Evolutionary conservation across 2,113 vertebrate species (phyloP).

Genomic region (Tringa solitaria): DNA sequence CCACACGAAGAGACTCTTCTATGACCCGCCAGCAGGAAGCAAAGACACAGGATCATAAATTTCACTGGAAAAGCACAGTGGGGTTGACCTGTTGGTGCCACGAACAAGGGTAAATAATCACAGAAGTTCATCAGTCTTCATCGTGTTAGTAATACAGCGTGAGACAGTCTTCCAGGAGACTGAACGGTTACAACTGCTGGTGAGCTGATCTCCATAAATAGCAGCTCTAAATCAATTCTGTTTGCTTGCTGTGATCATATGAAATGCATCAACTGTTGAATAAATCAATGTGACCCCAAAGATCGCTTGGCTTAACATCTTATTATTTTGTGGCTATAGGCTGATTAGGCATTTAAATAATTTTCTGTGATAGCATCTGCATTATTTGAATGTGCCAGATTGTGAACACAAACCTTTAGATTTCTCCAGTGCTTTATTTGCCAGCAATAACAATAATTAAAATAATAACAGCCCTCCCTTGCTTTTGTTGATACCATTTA

Average conservation of each 20-base stretch:
- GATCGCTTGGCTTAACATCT: conserved; percentile 6
- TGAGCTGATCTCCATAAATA: conserved; percentile 35
- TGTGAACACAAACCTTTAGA: conserved; percentile 3
- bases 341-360: conserved; percentile 27
- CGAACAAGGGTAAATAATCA: not conserved
- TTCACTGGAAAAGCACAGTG: not conserved
- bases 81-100: not conserved
- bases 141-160: not conserved
- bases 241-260: conserved; percentile 27
- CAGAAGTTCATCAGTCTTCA: not conserved
- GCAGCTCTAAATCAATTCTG: conserved; percentile 53
- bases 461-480: not conserved
- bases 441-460: conserved; percentile 1
- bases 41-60: not conserved
- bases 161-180: not conserved
- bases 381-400: conserved; percentile 13
- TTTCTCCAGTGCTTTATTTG: conserved; percentile 14
- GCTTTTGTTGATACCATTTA: not conserved
- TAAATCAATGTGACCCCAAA: conserved; percentile 29
- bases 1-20: not conserved
- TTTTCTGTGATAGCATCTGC: not conserved
- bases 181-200: conserved; percentile 14
- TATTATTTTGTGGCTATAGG: conserved; percentile 11
- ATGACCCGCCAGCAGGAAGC: not conserved
- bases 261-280: conserved; percentile 40